These are phyloP conservation scores for Azorinus chamasolen DNA, from an alignment of 2,888 invertebrate species.

Conservation along the genomic window DNA sequence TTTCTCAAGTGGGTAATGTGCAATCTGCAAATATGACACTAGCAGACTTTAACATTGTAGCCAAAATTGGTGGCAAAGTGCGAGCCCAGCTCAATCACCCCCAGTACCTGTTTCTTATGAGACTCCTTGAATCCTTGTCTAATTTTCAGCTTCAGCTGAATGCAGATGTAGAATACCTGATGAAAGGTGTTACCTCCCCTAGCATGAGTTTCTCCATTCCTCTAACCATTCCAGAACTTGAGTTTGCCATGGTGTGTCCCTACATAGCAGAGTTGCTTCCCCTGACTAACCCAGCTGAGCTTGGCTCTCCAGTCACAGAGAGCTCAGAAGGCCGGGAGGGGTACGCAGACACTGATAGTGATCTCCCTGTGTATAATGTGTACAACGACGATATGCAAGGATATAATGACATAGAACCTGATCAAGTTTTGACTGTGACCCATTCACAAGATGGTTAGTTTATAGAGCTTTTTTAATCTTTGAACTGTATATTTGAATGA, in stretches of 20 bases:
- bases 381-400: background rate
- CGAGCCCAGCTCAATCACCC: slow-evolving; percentile 97
- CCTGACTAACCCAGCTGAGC: slow-evolving; percentile 51
- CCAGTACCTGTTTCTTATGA: slow-evolving; percentile 95
- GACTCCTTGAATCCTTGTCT: slow-evolving; percentile 92
- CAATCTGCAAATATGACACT: slow-evolving; percentile 84
- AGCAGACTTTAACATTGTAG: slow-evolving; percentile 91
- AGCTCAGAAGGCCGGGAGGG: slow-evolving; percentile 36
- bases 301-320: slow-evolving; percentile 48
- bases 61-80: slow-evolving; percentile 93
- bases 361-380: slow-evolving; percentile 20
- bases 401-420: slow-evolving; percentile 10
- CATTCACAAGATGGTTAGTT: slow-evolving; percentile 36
- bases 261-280: slow-evolving; percentile 68
- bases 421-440: slow-evolving; percentile 46
- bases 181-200: slow-evolving; percentile 24
- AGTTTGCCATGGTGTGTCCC: slow-evolving; percentile 92
- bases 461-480: too few species aligned
- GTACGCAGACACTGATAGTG: slow-evolving; percentile 48
- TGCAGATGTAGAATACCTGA: slow-evolving; percentile 88
- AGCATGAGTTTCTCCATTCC: slow-evolving; percentile 87
- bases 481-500: background rate
- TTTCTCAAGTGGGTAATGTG: slow-evolving; percentile 54
- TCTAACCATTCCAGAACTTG: slow-evolving; percentile 93
- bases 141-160: slow-evolving; percentile 78